Percentiles rank a stretch among this genome's conserved stretches.
Evolutionary conservation across 2,113 vertebrate genomes (phyloP).

Genomic region (Balaeniceps rex): DNA sequence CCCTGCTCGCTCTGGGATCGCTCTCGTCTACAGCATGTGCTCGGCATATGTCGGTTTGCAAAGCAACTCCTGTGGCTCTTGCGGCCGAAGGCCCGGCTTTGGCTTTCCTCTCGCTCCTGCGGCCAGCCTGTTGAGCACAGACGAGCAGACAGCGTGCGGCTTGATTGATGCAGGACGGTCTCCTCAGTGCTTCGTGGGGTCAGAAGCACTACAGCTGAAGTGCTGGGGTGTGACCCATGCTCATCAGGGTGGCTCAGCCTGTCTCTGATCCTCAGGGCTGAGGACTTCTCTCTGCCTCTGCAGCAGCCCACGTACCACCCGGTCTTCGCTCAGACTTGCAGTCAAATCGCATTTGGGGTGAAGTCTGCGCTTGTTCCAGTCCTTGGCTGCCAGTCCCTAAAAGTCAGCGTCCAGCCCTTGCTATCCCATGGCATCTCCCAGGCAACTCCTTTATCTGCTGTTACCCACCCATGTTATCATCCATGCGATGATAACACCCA

Average conservation of each 20-base stretch:
- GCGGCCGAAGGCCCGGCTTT: not conserved
- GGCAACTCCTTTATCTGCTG: not conserved
- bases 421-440: not conserved
- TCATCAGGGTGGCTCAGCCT: not conserved
- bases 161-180: fast-evolving
- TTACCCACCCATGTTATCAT: not conserved
- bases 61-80: not conserved
- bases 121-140: not conserved
- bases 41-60: not conserved
- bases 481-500: not conserved
- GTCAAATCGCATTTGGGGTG: not conserved
- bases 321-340: not conserved
- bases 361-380: not conserved
- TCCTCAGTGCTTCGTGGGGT: not conserved
- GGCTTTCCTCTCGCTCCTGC: too few relatives aligned
- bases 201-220: too few relatives aligned
- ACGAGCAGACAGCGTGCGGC: fast-evolving
- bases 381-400: not conserved
- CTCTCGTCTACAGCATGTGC: not conserved
- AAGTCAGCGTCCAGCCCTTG: not conserved
- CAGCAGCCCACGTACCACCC: fast-evolving
- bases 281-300: not conserved
- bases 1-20: too few relatives aligned
- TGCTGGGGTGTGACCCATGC: not conserved
- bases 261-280: too few relatives aligned